Evolutionary conservation across 2,888 invertebrate genomes (phyloP).

Genomic region (Andrena trimmerana): DNA sequence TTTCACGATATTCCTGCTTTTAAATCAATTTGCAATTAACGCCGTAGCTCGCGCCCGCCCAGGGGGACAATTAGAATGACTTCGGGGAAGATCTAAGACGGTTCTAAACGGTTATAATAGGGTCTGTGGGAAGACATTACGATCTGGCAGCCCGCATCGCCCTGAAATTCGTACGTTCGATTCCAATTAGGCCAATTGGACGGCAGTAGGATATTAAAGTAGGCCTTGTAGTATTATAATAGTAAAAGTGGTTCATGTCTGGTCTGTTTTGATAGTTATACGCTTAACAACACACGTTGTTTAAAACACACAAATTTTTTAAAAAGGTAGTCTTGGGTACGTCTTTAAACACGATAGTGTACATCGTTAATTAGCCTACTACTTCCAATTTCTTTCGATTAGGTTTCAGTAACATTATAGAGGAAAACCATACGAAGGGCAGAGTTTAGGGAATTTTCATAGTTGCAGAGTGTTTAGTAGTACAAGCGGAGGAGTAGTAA

Average conservation of each 20-base stretch:
- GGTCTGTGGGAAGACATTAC: constrained; percentile 29
- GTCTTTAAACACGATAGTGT: too few species aligned
- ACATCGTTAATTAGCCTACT: too few species aligned
- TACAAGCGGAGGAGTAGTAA: too few species aligned
- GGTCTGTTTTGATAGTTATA: constrained; percentile 20
- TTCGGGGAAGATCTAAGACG: constrained; percentile 32
- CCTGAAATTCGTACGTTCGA: constrained; percentile 65
- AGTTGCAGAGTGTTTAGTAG: too few species aligned
- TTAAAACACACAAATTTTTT: too few species aligned
- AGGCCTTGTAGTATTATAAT: constrained; percentile 51
- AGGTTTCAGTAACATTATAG: too few species aligned
- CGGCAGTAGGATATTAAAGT: constrained; percentile 62
- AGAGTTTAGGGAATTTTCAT: too few species aligned
- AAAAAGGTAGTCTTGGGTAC: too few species aligned
- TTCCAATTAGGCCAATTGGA: constrained; percentile 71
- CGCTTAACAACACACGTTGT: neutral
- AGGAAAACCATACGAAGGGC: too few species aligned
- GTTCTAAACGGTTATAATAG: constrained; percentile 40
- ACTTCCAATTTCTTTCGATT: too few species aligned
- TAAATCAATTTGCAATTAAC: constrained; percentile 32
- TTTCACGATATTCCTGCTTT: constrained; percentile 12
- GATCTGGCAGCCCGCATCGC: constrained; percentile 27
- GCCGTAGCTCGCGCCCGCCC: neutral
- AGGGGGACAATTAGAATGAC: constrained; percentile 32
- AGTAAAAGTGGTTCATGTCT: neutral